These are phyloP conservation scores for Eretmodus cyanostictus DNA, from an alignment of 2,113 vertebrate genomes.

Conservation along the genomic window DNA sequence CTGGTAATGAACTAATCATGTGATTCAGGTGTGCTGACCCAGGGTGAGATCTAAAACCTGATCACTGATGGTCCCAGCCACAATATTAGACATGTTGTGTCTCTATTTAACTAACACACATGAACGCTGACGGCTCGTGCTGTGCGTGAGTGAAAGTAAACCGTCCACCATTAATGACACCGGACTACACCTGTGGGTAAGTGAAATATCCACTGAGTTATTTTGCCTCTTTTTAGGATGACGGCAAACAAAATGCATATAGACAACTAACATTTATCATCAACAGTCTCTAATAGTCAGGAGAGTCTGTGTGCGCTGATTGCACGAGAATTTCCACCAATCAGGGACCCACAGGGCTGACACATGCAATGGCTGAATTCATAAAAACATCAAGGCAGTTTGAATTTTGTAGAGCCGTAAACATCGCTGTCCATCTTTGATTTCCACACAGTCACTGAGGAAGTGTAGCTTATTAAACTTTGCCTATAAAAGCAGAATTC, in stretches of 20 bases:
- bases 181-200: rapidly evolving
- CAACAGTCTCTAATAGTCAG: background rate
- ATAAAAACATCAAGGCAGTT: background rate
- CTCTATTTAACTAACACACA: background rate
- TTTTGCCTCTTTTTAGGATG: background rate
- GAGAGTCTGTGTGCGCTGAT: rapidly evolving
- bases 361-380: rapidly evolving
- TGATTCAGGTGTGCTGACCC: rapidly evolving
- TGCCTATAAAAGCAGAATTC: background rate
- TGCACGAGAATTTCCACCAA: background rate
- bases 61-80: background rate
- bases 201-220: background rate
- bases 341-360: background rate
- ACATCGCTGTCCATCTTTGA: background rate
- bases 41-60: background rate
- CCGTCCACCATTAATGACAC: rapidly evolving
- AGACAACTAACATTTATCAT: background rate
- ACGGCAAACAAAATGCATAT: background rate
- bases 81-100: background rate
- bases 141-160: background rate
- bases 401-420: background rate
- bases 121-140: background rate
- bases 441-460: background rate
- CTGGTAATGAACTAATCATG: rapidly evolving
- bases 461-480: background rate